Percentiles rank a stretch among this genome's conserved stretches.
These are phyloP conservation scores for Chaetodon auriga DNA, from an alignment of 2,113 vertebrate species.

Conservation along the genomic window DNA sequence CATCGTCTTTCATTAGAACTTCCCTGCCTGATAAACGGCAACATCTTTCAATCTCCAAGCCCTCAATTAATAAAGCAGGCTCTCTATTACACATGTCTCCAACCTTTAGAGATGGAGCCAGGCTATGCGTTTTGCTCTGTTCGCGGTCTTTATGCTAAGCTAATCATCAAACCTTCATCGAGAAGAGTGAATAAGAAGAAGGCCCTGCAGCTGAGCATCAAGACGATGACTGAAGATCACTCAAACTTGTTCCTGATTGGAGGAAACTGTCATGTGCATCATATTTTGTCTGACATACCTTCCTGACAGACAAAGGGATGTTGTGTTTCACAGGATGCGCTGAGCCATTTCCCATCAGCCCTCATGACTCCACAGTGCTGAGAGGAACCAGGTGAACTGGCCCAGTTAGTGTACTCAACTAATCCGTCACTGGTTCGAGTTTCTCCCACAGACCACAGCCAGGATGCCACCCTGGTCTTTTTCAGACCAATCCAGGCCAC, in stretches of 20 bases:
- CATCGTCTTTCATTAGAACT: not conserved
- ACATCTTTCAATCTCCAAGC: not conserved
- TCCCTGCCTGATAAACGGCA: not conserved
- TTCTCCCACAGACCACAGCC: constrained; percentile 52
- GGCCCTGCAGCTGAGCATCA: not conserved
- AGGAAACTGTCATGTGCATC: not conserved
- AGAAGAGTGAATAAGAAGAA: not conserved
- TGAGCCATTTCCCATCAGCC: constrained; percentile 35
- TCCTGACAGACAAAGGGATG: constrained; percentile 44
- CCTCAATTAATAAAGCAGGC: too few species aligned
- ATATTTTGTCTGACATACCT: not conserved
- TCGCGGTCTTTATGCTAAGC: not conserved
- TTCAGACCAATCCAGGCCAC: constrained; percentile 45
- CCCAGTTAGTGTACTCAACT: constrained; percentile 49
- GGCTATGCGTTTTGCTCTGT: too few species aligned
- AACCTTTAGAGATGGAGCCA: too few species aligned
- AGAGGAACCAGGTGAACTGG: not conserved
- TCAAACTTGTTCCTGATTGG: not conserved
- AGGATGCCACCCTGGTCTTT: not conserved
- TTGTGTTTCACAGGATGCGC: not conserved
- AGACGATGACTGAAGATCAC: not conserved
- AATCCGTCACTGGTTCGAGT: not conserved
- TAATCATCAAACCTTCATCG: not conserved
- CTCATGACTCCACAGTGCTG: constrained; percentile 36
- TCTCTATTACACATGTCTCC: too few species aligned